Evolutionary conservation across 37 sponge, comb jelly and placozoan species (phyloP).

Genomic region (Hormiphora californensis): DNA sequence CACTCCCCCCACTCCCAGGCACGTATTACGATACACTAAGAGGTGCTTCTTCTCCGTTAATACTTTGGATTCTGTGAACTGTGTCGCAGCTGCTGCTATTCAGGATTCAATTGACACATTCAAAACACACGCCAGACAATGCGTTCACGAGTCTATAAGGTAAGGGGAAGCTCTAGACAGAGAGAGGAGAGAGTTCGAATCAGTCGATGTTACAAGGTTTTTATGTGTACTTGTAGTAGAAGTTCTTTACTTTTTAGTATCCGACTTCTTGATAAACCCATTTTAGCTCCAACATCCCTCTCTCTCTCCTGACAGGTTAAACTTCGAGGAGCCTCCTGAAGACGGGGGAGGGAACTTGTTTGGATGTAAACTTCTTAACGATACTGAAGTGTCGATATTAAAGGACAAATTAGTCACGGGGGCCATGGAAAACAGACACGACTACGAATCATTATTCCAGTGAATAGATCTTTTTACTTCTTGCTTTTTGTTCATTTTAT

Average conservation of each 20-base stretch:
- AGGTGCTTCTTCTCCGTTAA: conserved; percentile 47
- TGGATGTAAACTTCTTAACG: background rate
- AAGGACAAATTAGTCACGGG: conserved; percentile 20
- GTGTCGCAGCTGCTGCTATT: background rate
- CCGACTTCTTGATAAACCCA: too few species aligned
- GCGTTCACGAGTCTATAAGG: conserved; percentile 30
- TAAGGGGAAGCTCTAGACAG: background rate
- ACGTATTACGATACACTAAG: conserved; percentile 24
- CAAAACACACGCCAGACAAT: background rate
- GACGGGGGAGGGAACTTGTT: background rate
- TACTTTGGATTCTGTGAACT: conserved; percentile 29
- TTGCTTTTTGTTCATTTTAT: background rate
- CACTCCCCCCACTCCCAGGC: too few species aligned
- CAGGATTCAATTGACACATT: conserved; percentile 19
- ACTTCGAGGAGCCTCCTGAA: background rate
- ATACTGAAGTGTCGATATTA: conserved; percentile 15
- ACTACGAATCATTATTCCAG: conserved; percentile 11
- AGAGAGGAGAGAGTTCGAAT: background rate
- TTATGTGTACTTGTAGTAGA: too few species aligned
- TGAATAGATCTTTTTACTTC: background rate
- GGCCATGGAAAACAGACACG: too few species aligned
- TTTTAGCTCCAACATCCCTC: background rate
- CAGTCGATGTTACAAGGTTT: background rate
- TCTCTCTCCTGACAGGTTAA: background rate
- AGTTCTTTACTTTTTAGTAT: too few species aligned